These are phyloP conservation scores for Eulemur rubriventer DNA, from an alignment of 2,797 vertebrate genomes.

Conservation along the genomic window DNA sequence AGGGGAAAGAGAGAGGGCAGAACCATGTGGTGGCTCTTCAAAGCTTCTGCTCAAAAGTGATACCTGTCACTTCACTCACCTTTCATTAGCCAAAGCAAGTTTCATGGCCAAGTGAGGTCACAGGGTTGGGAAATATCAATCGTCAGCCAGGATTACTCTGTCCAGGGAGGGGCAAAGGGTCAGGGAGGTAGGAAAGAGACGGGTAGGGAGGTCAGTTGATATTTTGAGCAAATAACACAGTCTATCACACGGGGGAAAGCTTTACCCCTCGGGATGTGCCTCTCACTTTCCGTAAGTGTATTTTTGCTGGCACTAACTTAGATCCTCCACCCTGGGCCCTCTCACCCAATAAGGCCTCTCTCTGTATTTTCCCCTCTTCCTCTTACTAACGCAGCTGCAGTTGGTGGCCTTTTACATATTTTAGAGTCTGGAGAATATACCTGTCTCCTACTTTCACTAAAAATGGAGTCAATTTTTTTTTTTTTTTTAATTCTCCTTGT, in stretches of 20 bases:
- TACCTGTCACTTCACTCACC: background rate
- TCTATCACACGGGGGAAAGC: background rate
- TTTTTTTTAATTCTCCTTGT: background rate
- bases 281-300: background rate
- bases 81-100: background rate
- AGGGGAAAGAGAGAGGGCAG: background rate
- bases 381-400: background rate
- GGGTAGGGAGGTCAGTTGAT: background rate
- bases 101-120: background rate
- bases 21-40: background rate
- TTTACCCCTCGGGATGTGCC: background rate
- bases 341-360: background rate
- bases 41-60: background rate
- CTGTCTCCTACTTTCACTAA: background rate
- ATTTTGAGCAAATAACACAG: background rate
- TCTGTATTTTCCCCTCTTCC: background rate
- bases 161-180: background rate
- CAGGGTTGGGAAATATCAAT: no score
- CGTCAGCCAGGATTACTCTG: background rate
- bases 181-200: background rate
- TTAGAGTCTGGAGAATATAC: background rate
- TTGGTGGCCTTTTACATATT: background rate
- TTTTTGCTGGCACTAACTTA: background rate
- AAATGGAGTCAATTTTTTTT: background rate
- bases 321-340: background rate